Percentiles rank a stretch among this genome's conserved stretches.
These are phyloP conservation scores for Epizoanthus ramosus DNA, from an alignment of 92 coral and sea anemone genomes.

Conservation along the genomic window DNA sequence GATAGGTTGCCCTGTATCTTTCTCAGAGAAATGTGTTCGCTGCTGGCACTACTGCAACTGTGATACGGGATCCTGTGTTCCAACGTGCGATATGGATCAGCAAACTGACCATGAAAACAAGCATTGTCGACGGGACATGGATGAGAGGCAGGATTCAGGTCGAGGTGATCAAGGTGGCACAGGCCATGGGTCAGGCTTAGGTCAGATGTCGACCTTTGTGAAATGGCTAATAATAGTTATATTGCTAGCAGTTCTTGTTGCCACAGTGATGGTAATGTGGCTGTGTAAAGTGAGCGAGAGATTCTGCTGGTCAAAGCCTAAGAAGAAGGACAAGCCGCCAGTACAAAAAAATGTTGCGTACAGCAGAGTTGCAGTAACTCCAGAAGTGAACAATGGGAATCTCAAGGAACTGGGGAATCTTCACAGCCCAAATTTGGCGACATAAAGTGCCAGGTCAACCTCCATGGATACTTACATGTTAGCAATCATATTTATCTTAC, in stretches of 20 bases:
- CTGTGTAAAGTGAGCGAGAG: constrained; percentile 73
- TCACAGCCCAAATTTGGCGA: constrained; percentile 20
- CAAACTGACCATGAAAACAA: constrained; percentile 55
- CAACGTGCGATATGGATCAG: constrained; percentile 70
- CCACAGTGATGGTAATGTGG: constrained; percentile 76
- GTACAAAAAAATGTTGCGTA: constrained; percentile 54
- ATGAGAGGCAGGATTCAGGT: neutral
- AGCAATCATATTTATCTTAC: neutral
- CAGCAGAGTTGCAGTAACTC: constrained; percentile 54
- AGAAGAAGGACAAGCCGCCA: constrained; percentile 38
- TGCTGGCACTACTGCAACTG: constrained; percentile 88
- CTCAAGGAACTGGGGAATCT: constrained; percentile 61
- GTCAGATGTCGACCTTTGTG: constrained; percentile 74
- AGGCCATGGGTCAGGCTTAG: constrained; percentile 17
- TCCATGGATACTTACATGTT: neutral
- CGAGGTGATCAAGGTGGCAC: constrained; percentile 35
- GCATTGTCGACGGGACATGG: constrained; percentile 57
- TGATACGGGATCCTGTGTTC: constrained; percentile 77
- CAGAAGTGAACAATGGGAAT: constrained; percentile 62
- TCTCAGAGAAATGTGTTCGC: constrained; percentile 64
- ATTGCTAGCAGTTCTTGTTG: constrained; percentile 69
- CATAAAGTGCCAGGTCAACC: neutral
- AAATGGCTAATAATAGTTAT: constrained; percentile 85
- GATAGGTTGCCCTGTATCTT: constrained; percentile 74
- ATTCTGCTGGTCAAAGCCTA: constrained; percentile 76